Evolutionary conservation across 2,888 invertebrate genomes (phyloP), one percentile per base, ranked within the genome.

Genomic region (Erebia aethiops): DNA sequence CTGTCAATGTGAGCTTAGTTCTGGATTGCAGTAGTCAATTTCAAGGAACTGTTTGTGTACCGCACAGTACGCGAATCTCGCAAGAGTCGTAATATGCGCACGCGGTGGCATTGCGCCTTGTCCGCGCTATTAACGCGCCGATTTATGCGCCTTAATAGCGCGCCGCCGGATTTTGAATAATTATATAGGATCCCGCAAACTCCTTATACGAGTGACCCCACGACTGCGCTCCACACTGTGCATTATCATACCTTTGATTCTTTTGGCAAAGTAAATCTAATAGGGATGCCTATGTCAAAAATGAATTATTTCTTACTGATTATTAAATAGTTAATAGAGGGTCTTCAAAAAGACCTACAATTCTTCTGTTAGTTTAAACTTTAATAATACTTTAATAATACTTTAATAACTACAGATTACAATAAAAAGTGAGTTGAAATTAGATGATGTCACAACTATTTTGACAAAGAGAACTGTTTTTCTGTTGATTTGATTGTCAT

Each of bases 61-160:
- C 85, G 79, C 18, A 77, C 78, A 10, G 76, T 71, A 77, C 71
- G 70, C 73, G 77, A 73, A 73, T 77, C 77, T 78, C 73, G 76
- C 81, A 3, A 26, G 1, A 26, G 2, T 26, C 79, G 82, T 82
- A 84, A 81, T 79, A 81, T 80, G 80, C 81, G 78, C 82, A 79
- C 74, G 68, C 80, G 74, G 79, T 62, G 61, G 73, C 85, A 90
- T 91, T 91, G 89, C 89, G 84, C 82, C 84, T 81, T 87, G 89
- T 91, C 89, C 84, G 82, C 88, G 85, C 88, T 89, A 88, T 89
- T 89, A 87, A 84, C 84, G 83, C 82, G 77, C 80, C 84, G 86
- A 88, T 88, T 89, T 90, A 90, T 89, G 87, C 86, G 82, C 86
- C 87, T 84, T 88, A 87, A 85, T 84, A 81, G 85, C 83, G 82